Conservation (phyloP, 2,888 invertebrate species). For the Leptopterna dolabrata region DNA sequence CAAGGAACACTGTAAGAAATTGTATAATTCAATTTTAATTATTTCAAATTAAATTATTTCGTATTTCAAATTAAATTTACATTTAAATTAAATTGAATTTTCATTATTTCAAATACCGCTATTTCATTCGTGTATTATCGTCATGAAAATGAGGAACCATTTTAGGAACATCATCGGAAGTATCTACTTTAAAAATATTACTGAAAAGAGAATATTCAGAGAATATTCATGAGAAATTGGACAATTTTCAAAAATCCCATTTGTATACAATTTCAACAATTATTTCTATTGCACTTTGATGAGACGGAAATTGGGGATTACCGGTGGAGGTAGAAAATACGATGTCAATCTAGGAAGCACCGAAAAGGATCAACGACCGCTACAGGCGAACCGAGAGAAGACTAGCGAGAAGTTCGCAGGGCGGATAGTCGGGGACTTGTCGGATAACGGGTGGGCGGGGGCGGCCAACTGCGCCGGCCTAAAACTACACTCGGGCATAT, state of each 20-base stretch:
- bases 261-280: not conserved
- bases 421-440: not conserved
- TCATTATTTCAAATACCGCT: no score
- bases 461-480: conserved; percentile 35
- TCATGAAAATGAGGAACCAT: no score
- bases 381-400: conserved; percentile 15
- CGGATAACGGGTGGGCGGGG: not conserved
- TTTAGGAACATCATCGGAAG: no score
- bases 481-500: conserved; percentile 7
- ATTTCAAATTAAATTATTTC: no score
- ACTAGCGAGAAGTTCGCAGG: conserved; percentile 15
- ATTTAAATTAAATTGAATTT: no score
- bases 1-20: no score
- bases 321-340: conserved; percentile 37
- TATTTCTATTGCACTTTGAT: not conserved
- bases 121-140: no score
- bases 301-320: not conserved
- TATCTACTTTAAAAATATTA: no score
- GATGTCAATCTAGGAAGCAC: conserved; percentile 22
- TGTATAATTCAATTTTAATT: no score
- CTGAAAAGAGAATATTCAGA: no score
- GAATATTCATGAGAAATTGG: no score
- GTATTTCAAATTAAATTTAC: no score
- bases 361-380: not conserved
- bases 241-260: not conserved